A percentile compares a stretch with the other conserved stretches of the same genome.
phyloP scores from a whole-genome alignment of 2,888 invertebrate genomes.

The Pseudeuparius sepicola region DNA sequence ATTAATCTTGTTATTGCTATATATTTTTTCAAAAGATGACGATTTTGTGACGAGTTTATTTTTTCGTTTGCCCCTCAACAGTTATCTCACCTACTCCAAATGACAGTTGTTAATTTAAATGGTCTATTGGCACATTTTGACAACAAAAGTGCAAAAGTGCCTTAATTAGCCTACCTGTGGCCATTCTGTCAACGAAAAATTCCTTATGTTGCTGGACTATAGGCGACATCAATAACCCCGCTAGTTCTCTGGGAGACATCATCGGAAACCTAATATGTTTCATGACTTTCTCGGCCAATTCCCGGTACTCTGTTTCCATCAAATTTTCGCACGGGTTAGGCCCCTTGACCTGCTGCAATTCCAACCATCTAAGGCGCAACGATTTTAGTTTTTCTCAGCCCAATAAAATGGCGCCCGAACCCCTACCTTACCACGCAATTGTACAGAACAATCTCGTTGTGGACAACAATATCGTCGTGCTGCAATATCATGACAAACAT shows the following conservation, averaged over 20 bases:
- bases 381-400: no score
- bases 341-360: conserved; percentile 55
- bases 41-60: no score
- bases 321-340: no score
- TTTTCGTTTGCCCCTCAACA: no score
- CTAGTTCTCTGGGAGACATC: conserved; percentile 86
- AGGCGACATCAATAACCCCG: conserved; percentile 68
- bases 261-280: conserved; percentile 63
- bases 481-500: conserved; percentile 65
- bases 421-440: conserved; percentile 20
- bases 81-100: no score
- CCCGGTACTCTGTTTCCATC: conserved; percentile 49
- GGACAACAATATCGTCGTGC: conserved; percentile 79
- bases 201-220: conserved; percentile 73
- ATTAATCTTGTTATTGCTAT: no score
- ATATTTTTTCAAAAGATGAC: no score
- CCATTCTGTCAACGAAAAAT: conserved; percentile 80
- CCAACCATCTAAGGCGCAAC: conserved; percentile 69
- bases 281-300: conserved; percentile 65
- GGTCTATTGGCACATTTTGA: no score
- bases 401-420: not conserved
- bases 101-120: no score
- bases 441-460: conserved; percentile 72
- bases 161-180: no score
- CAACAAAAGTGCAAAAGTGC: no score